A percentile compares a stretch with the other conserved stretches of the same genome.
Conservation (phyloP, 30 jellyfish, hydroid and myxozoan genomes). For the Pelagia noctiluca region DNA sequence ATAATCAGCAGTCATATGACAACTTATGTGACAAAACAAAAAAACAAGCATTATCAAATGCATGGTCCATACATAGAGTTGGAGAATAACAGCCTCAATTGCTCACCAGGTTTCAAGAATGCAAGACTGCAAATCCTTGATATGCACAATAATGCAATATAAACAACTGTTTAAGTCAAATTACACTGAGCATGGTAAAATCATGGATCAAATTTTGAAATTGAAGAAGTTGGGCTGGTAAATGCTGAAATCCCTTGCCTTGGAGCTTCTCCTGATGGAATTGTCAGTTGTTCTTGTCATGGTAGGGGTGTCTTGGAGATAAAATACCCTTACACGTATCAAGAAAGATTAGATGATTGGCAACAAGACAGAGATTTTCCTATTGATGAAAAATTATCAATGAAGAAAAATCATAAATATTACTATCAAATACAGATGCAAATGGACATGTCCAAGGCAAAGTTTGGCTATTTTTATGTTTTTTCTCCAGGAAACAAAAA, state of each 20-base stretch:
- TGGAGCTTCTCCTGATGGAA: slow-evolving; percentile 8
- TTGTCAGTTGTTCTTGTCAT: slow-evolving; percentile 3
- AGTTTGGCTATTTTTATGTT: slow-evolving; percentile 17
- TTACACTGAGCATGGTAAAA: not conserved
- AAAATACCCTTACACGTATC: not conserved
- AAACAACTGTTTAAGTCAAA: not conserved
- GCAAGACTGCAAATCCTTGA: slow-evolving; percentile 25
- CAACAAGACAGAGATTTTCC: slow-evolving; percentile 5
- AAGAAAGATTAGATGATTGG: not conserved
- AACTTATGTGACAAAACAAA: not conserved
- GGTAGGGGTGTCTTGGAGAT: slow-evolving; percentile 7
- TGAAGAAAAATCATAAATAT: not conserved
- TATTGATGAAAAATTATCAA: not conserved
- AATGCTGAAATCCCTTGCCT: slow-evolving; percentile 6
- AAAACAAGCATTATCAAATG: slow-evolving; percentile 10
- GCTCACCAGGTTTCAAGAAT: slow-evolving; percentile 15
- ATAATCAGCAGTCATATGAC: slow-evolving; percentile 1
- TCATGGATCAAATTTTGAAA: slow-evolving; percentile 1
- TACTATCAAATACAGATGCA: not conserved
- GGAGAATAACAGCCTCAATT: slow-evolving; percentile 27
- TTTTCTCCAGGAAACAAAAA: not conserved
- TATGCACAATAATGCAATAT: slow-evolving; percentile 10
- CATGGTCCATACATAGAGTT: slow-evolving; percentile 11
- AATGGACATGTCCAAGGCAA: not conserved
- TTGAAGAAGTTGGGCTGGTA: slow-evolving; percentile 6